Evolutionary conservation across 2,888 invertebrate species (phyloP).

Genomic region (Cephus nigrinus): DNA sequence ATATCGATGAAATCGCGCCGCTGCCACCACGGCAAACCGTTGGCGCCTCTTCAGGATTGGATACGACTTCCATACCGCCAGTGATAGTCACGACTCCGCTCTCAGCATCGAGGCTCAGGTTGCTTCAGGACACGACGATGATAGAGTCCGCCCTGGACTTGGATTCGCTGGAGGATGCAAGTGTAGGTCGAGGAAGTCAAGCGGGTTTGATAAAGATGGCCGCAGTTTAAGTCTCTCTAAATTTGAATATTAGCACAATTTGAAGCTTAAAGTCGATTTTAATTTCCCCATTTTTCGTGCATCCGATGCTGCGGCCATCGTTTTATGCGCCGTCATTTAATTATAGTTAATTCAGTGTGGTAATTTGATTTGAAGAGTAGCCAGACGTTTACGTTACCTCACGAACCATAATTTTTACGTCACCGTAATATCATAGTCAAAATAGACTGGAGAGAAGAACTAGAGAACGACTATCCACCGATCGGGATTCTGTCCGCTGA

Average conservation of each 20-base stretch:
- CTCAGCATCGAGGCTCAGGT: constrained; percentile 77
- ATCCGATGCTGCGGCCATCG: no score
- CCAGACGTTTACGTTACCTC: background rate
- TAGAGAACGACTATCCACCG: background rate
- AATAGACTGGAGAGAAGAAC: background rate
- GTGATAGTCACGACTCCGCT: constrained; percentile 59
- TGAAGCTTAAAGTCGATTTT: background rate
- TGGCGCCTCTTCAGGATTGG: constrained; percentile 56
- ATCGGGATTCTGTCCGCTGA: background rate
- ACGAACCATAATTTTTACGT: background rate
- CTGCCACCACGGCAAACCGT: constrained; percentile 38
- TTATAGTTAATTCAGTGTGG: background rate
- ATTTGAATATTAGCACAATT: constrained; percentile 12
- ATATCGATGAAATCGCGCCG: constrained; percentile 63
- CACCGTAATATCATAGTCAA: background rate
- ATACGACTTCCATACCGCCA: constrained; percentile 48
- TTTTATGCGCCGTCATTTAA: background rate
- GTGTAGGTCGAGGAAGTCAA: constrained; percentile 76
- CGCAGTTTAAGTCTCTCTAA: constrained; percentile 56
- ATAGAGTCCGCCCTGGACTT: constrained; percentile 90
- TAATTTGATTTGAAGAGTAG: background rate
- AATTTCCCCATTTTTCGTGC: background rate
- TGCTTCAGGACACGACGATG: constrained; percentile 90
- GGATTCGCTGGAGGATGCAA: constrained; percentile 84
- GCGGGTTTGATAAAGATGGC: constrained; percentile 74